Evolutionary conservation across 2,888 invertebrate species (phyloP).

Genomic region (Diaprepes abbreviatus): DNA sequence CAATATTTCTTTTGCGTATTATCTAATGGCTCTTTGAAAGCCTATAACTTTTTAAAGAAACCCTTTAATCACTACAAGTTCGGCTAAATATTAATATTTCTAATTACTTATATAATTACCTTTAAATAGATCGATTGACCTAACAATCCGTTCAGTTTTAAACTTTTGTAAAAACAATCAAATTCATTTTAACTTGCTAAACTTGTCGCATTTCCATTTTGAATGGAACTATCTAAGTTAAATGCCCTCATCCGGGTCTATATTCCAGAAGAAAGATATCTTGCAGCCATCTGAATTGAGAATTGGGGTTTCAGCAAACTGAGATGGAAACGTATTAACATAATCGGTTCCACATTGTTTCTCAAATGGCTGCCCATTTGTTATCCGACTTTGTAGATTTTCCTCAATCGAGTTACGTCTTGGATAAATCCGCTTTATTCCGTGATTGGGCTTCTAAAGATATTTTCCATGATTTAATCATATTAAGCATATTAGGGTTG

Average conservation of each 20-base stretch:
- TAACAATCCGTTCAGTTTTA: background rate
- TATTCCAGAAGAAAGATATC: slow-evolving; percentile 8
- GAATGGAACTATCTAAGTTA: background rate
- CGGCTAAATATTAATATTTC: too few relatives aligned
- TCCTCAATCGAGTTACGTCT: background rate
- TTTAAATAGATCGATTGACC: too few relatives aligned
- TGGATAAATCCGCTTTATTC: background rate
- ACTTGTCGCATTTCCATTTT: too few relatives aligned
- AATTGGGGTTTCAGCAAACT: slow-evolving; percentile 11
- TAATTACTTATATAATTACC: too few relatives aligned
- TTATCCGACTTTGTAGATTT: slow-evolving; percentile 2
- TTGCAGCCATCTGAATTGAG: slow-evolving; percentile 5
- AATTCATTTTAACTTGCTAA: background rate
- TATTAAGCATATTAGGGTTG: too few relatives aligned
- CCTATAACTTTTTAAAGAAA: too few relatives aligned
- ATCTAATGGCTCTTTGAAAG: too few relatives aligned
- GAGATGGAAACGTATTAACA: slow-evolving; percentile 23
- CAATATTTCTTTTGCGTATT: too few relatives aligned
- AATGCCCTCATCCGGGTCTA: background rate
- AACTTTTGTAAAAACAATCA: background rate
- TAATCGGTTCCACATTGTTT: slow-evolving; percentile 24
- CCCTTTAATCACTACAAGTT: too few relatives aligned
- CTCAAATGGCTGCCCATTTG: slow-evolving; percentile 18
- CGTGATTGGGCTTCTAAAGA: too few relatives aligned
- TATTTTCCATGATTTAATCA: too few relatives aligned